phyloP scores from a whole-genome alignment of 2,113 vertebrate genomes.

The Cochlearius cochlearius region DNA sequence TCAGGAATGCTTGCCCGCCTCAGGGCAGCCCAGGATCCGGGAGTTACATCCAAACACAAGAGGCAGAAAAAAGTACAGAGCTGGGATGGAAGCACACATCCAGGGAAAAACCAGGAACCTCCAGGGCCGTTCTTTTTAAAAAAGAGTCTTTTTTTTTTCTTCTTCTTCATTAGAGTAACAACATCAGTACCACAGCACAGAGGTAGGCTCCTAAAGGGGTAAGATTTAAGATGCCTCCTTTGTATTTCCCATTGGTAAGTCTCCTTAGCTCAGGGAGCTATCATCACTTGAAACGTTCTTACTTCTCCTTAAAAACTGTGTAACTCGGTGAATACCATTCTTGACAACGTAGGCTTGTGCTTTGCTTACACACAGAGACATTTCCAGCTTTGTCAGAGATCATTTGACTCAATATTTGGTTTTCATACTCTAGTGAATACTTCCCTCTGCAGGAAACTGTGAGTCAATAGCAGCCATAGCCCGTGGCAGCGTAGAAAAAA shows the following conservation, averaged over 20 bases:
- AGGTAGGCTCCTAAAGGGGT: not conserved
- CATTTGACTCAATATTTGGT: not conserved
- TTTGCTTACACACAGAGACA: not conserved
- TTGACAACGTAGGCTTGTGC: not conserved
- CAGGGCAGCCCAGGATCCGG: not conserved
- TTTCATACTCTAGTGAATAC: not conserved
- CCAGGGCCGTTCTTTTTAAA: not conserved
- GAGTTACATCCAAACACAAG: not conserved
- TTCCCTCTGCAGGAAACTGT: conserved; percentile 56
- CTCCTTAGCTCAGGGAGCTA: not conserved
- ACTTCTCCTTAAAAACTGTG: not conserved
- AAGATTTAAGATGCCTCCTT: not conserved
- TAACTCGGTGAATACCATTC: not conserved
- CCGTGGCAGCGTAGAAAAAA: not conserved
- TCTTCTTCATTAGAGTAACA: not conserved
- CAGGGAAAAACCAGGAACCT: not conserved
- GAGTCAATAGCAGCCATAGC: not conserved
- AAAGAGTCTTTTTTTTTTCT: not conserved
- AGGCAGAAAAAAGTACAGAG: not conserved
- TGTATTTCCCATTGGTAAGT: not conserved
- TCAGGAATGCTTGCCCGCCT: not conserved
- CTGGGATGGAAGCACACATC: not conserved
- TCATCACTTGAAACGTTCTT: not conserved
- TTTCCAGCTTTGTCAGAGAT: not conserved
- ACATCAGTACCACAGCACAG: not conserved